Base-by-base conservation (phyloP, 2,797 vertebrate genomes). In the Sciurus carolinensis region DNA sequence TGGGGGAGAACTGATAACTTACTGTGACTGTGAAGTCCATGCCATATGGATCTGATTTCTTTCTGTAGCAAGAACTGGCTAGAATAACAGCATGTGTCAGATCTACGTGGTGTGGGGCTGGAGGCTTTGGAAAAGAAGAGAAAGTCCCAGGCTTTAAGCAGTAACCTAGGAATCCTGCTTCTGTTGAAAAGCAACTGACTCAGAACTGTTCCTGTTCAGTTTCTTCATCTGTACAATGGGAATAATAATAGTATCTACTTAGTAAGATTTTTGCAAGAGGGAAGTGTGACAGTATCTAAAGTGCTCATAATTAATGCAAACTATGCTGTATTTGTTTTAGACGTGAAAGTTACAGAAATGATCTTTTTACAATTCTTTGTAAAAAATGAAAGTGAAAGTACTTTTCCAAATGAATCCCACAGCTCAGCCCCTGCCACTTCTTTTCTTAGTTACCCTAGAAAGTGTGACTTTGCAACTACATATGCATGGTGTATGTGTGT, bases 301-400 rank as follows among this genome's bases (percentile, higher is more conserved):
- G 82, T 20, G 54, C 28, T 54, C 28, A 12, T 30, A 26, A 66
- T 80, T 75, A 76, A 0, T 85, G 54, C 2, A 47, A 86, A 44
- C 57, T 88, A n/a, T 42, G 39, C 62, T 71, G 42, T 14, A 12
- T 77, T 93, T 81, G 20, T 83, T 87, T 72, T 15, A 67, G 89
- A 89, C 90, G 22, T 54, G 22, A 83, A 73, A 72, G 67, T 42
- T 72, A 77, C 14, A 82, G 39, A 28, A 59, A 42, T 69, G 59
- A 36, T 73, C 26, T 59, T 77, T 80, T 89, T 71, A 92, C 42
- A 64, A 52, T 80, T 96, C n/a, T 54, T 50, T 75, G 5, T 1
- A 66, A 52, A 69, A 87, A 95, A 10, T 85, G 50, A 88, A 95
- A 97, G 95, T 89, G 85, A 94, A 95, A 95, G 69, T 75, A 80